A percentile compares a stretch with the other conserved stretches of the same genome.
phyloP scores from a whole-genome alignment of 2,113 vertebrate genomes.

The Desmodus rotundus region DNA sequence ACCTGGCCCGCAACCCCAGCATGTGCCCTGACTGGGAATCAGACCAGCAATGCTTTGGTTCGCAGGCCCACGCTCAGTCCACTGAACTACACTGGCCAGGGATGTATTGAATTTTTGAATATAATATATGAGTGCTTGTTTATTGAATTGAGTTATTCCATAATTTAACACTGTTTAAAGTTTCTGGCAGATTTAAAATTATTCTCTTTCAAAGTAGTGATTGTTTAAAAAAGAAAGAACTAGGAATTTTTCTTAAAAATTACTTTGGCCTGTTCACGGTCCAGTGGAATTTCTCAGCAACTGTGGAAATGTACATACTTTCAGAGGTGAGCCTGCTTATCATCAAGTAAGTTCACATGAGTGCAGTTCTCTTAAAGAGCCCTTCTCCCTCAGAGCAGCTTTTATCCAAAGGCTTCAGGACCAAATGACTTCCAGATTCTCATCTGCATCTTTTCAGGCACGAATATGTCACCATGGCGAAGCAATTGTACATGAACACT shows the following conservation, averaged over 20 bases:
- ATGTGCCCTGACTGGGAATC: too few species aligned
- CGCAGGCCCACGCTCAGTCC: too few species aligned
- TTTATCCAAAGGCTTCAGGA: neutral
- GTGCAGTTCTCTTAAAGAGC: neutral
- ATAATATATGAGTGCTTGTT: neutral
- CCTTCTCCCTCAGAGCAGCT: neutral
- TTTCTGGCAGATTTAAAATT: neutral
- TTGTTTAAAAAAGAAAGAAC: neutral
- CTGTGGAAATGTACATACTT: neutral
- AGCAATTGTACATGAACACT: neutral
- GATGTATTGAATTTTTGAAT: slow-evolving; percentile 12
- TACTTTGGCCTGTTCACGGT: neutral
- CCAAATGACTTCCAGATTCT: neutral
- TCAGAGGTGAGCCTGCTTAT: slow-evolving; percentile 9
- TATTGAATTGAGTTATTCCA: slow-evolving; percentile 19
- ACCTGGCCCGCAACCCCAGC: too few species aligned
- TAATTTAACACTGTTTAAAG: neutral
- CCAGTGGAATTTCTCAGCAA: neutral
- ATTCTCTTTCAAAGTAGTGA: slow-evolving; percentile 20
- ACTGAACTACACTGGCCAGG: too few species aligned
- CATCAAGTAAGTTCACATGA: neutral
- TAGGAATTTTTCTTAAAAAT: slow-evolving; percentile 20
- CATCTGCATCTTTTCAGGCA: neutral
- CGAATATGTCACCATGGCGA: neutral
- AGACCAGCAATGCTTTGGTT: too few species aligned